A percentile compares a stretch with the other conserved stretches of the same genome.
phyloP scores from a whole-genome alignment of 2,888 invertebrate species.

The Perizoma flavofasciatum region DNA sequence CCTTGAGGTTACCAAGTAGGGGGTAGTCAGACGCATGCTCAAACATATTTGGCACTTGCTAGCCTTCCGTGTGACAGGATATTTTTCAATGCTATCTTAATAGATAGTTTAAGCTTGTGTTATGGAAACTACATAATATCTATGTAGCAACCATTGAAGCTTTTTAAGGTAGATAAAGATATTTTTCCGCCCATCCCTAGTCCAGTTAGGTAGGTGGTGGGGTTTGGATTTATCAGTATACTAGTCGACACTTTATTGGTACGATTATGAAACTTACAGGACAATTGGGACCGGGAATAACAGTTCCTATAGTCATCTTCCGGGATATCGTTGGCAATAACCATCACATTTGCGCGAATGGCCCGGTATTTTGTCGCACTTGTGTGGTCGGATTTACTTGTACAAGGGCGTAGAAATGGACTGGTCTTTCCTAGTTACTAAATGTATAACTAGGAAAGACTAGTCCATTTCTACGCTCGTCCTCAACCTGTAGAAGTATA shows the following conservation, averaged over 20 bases:
- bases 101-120: no score
- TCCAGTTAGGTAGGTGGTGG: constrained; percentile 10
- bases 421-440: neutral
- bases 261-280: constrained; percentile 28
- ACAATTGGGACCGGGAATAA: constrained; percentile 21
- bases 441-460: no score
- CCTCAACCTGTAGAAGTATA: no score
- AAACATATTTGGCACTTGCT: no score
- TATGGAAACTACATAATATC: no score
- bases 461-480: no score
- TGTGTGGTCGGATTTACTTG: constrained; percentile 34
- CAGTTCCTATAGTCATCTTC: constrained; percentile 33
- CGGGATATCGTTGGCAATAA: constrained; percentile 36
- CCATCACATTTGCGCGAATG: constrained; percentile 30
- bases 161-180: no score
- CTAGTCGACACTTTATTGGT: constrained; percentile 23
- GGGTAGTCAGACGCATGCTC: no score
- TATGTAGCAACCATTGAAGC: no score
- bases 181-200: constrained; percentile 1
- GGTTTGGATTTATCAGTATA: constrained; percentile 19
- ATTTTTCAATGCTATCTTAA: no score
- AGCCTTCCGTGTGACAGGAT: no score
- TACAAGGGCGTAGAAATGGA: constrained; percentile 8
- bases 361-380: constrained; percentile 25
- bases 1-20: no score